phyloP scores from a whole-genome alignment of 2,113 vertebrate species.

The Neogale vison region DNA sequence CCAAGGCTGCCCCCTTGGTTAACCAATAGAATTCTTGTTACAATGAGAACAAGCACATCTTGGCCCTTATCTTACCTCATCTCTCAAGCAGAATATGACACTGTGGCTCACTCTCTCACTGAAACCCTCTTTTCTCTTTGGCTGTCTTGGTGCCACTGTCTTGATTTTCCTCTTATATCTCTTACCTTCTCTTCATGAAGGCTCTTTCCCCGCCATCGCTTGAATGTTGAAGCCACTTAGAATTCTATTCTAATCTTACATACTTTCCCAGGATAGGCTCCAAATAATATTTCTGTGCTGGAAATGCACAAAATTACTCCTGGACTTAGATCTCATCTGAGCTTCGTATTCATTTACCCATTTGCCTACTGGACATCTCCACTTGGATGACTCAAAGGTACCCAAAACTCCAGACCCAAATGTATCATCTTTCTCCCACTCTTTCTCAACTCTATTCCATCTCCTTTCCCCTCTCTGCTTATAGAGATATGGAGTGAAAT shows the following conservation, averaged over 20 bases:
- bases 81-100: neutral
- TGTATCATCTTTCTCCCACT: neutral
- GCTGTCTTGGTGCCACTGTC: neutral
- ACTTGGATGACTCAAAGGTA: neutral
- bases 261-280: neutral
- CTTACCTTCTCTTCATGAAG: neutral
- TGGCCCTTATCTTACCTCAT: neutral
- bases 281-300: neutral
- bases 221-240: neutral
- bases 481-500: neutral
- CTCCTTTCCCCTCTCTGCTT: neutral
- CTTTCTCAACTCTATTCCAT: neutral
- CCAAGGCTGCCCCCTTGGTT: neutral
- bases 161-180: neutral
- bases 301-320: neutral
- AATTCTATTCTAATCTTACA: neutral
- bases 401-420: neutral
- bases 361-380: neutral
- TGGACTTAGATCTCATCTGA: neutral
- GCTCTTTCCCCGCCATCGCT: neutral
- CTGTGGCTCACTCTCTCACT: neutral
- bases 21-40: neutral
- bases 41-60: neutral
- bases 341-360: neutral
- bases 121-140: slow-evolving; percentile 26